Conservation (phyloP, 2,797 vertebrate species). For the Pitangus sulphuratus region DNA sequence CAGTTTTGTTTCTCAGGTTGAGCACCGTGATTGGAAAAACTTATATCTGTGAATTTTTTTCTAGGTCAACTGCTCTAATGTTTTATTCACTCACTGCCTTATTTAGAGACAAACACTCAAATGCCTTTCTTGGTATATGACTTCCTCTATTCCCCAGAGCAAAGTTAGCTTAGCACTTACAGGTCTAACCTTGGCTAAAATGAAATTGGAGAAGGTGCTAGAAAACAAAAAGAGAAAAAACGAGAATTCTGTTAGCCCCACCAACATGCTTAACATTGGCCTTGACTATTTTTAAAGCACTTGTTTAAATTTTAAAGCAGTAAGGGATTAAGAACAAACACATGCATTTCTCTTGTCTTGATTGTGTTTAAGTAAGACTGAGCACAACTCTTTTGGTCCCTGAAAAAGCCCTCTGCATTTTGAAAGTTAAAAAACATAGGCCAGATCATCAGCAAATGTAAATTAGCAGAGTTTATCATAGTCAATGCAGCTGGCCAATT, state of each 20-base stretch:
- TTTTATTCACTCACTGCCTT: neutral
- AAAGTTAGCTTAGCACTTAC: neutral
- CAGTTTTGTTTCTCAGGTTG: neutral
- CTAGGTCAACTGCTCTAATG: neutral
- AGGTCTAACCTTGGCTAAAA: neutral
- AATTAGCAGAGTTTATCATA: neutral
- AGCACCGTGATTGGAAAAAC: neutral
- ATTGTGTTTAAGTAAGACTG: constrained; percentile 23
- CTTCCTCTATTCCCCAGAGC: neutral
- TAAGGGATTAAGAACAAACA: constrained; percentile 48
- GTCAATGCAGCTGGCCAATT: neutral
- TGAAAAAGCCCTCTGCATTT: neutral
- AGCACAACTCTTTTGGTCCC: neutral
- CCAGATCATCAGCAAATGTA: neutral
- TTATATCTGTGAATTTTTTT: neutral
- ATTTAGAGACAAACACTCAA: neutral
- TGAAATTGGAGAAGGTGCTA: neutral
- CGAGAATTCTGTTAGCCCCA: neutral
- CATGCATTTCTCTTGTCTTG: neutral
- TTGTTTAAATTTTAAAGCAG: constrained; percentile 58
- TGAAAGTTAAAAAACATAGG: neutral
- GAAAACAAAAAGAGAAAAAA: neutral
- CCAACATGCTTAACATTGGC: neutral
- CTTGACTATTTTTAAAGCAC: constrained; percentile 51
- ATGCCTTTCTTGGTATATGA: neutral